A percentile compares a stretch with the other conserved stretches of the same genome.
Evolutionary conservation across 2,113 vertebrate genomes (phyloP).

Genomic region (Pseudonaja textilis): DNA sequence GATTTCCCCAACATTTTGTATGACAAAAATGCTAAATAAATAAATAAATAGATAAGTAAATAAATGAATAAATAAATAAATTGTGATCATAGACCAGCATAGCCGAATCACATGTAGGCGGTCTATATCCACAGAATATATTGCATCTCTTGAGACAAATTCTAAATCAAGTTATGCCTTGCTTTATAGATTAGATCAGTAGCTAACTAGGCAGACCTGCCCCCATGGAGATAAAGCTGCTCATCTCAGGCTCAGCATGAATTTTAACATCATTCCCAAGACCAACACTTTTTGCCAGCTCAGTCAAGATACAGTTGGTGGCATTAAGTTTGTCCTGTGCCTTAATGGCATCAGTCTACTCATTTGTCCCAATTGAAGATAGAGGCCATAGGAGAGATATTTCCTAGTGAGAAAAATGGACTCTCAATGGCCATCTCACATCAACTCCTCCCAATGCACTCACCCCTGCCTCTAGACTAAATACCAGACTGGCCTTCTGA

Average conservation of each 20-base stretch:
- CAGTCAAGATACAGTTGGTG: not conserved
- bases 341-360: not conserved
- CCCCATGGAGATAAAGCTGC: not conserved
- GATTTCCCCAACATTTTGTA: too few relatives aligned
- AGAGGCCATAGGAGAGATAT: not conserved
- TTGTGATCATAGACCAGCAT: not conserved
- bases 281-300: not conserved
- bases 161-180: not conserved
- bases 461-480: not conserved
- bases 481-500: not conserved
- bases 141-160: not conserved
- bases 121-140: not conserved
- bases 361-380: not conserved
- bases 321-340: not conserved
- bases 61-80: not conserved
- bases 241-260: not conserved
- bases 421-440: not conserved
- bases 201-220: not conserved
- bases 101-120: not conserved
- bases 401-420: not conserved
- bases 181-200: not conserved
- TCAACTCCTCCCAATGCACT: not conserved
- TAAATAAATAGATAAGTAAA: too few relatives aligned
- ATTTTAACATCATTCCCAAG: not conserved
- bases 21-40: too few relatives aligned